A percentile compares a stretch with the other conserved stretches of the same genome.
Conservation (phyloP, 2,888 invertebrate genomes). For the Esperia sulphurella region DNA sequence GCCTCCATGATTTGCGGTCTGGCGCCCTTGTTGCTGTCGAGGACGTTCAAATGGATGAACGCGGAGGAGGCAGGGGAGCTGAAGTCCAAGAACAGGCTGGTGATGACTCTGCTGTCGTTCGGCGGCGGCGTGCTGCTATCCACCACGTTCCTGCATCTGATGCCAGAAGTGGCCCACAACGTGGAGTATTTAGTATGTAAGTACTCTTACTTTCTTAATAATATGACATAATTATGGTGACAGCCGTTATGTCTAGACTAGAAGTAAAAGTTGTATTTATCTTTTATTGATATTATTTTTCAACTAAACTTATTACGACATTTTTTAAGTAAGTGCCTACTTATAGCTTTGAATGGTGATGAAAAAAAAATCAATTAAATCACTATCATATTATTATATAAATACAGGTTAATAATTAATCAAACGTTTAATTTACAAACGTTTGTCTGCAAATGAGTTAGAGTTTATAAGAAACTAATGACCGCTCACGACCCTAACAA, state of each 20-base stretch:
- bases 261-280: neutral
- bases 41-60: slow-evolving; percentile 81
- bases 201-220: slow-evolving; percentile 25
- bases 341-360: no score
- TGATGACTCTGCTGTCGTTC: slow-evolving; percentile 84
- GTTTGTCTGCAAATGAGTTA: no score
- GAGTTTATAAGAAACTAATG: no score
- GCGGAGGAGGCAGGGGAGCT: slow-evolving; percentile 66
- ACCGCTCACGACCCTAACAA: no score
- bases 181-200: slow-evolving; percentile 80
- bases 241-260: neutral
- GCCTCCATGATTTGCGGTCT: slow-evolving; percentile 88
- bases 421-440: no score
- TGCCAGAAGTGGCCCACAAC: slow-evolving; percentile 88
- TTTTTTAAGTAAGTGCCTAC: no score
- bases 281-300: no score
- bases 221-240: neutral
- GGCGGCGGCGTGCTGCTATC: slow-evolving; percentile 91
- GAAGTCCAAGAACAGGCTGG: slow-evolving; percentile 69
- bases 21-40: slow-evolving; percentile 84
- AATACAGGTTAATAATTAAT: no score
- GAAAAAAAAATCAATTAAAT: no score
- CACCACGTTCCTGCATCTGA: slow-evolving; percentile 89
- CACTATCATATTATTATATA: no score
- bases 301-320: no score